Evolutionary conservation across 2,113 vertebrate genomes (phyloP).

Genomic region (Empidonax alnorum): DNA sequence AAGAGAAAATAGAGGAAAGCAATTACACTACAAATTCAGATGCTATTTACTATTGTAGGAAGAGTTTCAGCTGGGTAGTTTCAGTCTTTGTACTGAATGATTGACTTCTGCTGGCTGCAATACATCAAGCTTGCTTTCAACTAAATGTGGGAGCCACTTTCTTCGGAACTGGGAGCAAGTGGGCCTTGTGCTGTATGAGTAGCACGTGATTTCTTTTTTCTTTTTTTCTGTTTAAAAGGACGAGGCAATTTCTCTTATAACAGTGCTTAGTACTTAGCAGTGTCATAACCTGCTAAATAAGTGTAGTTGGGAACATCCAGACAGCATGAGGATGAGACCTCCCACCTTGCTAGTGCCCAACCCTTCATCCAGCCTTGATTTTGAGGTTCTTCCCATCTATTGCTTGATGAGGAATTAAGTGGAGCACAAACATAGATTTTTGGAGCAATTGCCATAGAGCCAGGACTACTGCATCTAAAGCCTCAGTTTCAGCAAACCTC

Average conservation of each 20-base stretch:
- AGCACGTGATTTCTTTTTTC: not conserved
- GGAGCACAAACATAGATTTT: not conserved
- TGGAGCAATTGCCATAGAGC: not conserved
- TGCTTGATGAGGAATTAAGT: not conserved
- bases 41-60: not conserved
- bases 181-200: not conserved
- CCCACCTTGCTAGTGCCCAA: not conserved
- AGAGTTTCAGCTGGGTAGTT: not conserved
- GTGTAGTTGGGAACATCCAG: not conserved
- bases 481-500: not conserved
- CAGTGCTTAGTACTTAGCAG: not conserved
- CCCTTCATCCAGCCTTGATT: not conserved
- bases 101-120: not conserved
- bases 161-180: not conserved
- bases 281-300: not conserved
- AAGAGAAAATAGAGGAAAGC: not conserved
- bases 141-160: not conserved
- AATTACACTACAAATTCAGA: not conserved
- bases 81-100: not conserved
- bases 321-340: not conserved
- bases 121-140: not conserved
- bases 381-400: not conserved
- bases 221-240: not conserved
- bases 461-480: not conserved
- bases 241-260: not conserved